These are phyloP conservation scores for Micrasema longulum DNA, from an alignment of 1,140 invertebrate species.

Conservation along the genomic window DNA sequence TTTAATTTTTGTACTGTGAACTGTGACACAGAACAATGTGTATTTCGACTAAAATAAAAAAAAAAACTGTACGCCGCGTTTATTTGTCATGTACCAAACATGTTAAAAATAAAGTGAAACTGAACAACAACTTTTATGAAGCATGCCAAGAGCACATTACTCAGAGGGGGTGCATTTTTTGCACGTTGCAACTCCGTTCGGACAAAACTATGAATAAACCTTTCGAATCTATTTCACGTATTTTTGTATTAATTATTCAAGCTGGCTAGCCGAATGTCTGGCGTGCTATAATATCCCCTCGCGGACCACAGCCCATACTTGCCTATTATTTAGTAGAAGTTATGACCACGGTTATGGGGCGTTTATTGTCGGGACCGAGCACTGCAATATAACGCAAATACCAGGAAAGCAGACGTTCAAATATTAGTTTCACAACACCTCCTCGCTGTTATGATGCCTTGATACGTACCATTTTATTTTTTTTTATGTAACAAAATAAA, in stretches of 20 bases:
- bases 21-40: too few species aligned
- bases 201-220: slow-evolving; percentile 4
- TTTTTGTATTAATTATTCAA: slow-evolving; percentile 47
- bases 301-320: slow-evolving; percentile 9
- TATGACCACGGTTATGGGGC: slow-evolving; percentile 44
- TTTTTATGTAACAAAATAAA: too few species aligned
- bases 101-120: background rate
- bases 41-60: too few species aligned
- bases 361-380: slow-evolving; percentile 42
- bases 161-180: slow-evolving; percentile 25
- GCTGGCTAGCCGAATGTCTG: slow-evolving; percentile 42
- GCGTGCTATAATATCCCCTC: slow-evolving; percentile 35
- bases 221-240: slow-evolving; percentile 31
- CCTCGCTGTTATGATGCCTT: slow-evolving; percentile 23
- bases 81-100: background rate
- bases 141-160: slow-evolving; percentile 20
- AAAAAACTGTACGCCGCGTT: too few species aligned
- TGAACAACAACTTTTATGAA: background rate
- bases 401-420: slow-evolving; percentile 21
- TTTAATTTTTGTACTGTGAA: slow-evolving; percentile 1
- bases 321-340: slow-evolving; percentile 47
- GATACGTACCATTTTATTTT: slow-evolving; percentile 10
- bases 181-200: slow-evolving; percentile 2
- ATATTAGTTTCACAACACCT: slow-evolving; percentile 32
- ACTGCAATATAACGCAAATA: background rate